Percentiles rank a stretch among this genome's conserved stretches.
phyloP scores from a whole-genome alignment of 2,797 vertebrate genomes.

The Pantherophis vulpinus region DNA sequence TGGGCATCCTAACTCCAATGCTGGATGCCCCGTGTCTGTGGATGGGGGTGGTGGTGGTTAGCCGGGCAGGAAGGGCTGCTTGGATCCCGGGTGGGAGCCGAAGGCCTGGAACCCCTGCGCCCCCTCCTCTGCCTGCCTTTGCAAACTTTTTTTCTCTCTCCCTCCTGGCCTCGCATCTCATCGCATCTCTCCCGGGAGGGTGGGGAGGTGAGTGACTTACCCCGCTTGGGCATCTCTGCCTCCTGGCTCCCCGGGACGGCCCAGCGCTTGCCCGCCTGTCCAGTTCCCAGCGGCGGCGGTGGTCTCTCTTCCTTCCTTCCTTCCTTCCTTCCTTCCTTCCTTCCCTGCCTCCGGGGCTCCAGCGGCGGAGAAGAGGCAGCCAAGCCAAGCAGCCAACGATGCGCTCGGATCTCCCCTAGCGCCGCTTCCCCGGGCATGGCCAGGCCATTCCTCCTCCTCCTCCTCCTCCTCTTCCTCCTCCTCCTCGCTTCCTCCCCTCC shows the following conservation, averaged over 20 bases:
- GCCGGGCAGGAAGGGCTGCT: neutral
- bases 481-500: neutral
- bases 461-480: neutral
- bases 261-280: neutral
- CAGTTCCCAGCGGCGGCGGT: neutral
- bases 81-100: neutral
- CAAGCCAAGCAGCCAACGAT: neutral
- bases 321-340: neutral
- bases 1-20: neutral
- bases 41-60: fast-evolving
- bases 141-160: neutral
- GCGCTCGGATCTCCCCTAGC: neutral
- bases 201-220: neutral
- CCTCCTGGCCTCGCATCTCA: no score
- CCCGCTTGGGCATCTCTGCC: neutral
- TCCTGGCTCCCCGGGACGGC: neutral
- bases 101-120: neutral
- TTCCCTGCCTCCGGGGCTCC: neutral
- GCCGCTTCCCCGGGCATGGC: neutral
- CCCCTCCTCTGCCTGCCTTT: neutral
- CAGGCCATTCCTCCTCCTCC: neutral
- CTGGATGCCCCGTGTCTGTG: neutral
- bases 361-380: neutral
- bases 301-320: neutral
- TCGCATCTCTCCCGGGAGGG: neutral